Evolutionary conservation across 2,888 invertebrate species (phyloP), one percentile per base, ranked within the genome.

Genomic region (Heliconius charithonia): DNA sequence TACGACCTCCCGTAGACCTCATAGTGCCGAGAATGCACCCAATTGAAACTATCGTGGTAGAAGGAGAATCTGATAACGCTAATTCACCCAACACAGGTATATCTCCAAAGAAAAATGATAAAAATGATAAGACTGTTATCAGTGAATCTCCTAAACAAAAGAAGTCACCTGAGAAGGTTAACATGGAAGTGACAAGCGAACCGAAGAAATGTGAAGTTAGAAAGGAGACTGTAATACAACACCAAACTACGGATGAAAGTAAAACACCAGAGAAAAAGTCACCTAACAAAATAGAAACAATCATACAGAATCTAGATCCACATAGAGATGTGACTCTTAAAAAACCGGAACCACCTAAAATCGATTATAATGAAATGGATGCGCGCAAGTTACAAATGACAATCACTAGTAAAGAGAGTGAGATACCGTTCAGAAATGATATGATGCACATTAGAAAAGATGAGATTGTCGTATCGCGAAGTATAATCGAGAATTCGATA

Each of bases 201-300:
- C 91, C 89, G 80, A 93, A 91, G 85, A 92, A 90, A 82, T 86
- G 86, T 63, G 94, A 94, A 84, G 83, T 92, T 72, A 89, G 95
- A 78, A 94, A 94, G 84, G 95, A 94, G 84, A 94, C 94, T 4
- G 94, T 95, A 0, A 95, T 95, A 77, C 94, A 94, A 84, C 93
- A 92, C 84, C 94, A 95, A 82, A 88, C 87, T 56, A 82, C 86
- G 3, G 94, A 94, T 51, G 94, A 95, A 76, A 80, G 80, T 25
- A 94, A 92, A 83, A 86, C 75, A 70, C 63, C 79, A 2, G 94
- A 94, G 65, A 94, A 93, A 80, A 94, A 89, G 77, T 92, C 94
- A 0, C 93, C 94, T 4, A 92, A 87, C 78, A 94, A 93, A 90
- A 89, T 90, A 76, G 95, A 95, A 79, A 86, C 89, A 0, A 92